Evolutionary conservation across 1,140 invertebrate genomes (phyloP), one percentile per base, ranked within the genome.

Genomic region (Bombus impatiens): DNA sequence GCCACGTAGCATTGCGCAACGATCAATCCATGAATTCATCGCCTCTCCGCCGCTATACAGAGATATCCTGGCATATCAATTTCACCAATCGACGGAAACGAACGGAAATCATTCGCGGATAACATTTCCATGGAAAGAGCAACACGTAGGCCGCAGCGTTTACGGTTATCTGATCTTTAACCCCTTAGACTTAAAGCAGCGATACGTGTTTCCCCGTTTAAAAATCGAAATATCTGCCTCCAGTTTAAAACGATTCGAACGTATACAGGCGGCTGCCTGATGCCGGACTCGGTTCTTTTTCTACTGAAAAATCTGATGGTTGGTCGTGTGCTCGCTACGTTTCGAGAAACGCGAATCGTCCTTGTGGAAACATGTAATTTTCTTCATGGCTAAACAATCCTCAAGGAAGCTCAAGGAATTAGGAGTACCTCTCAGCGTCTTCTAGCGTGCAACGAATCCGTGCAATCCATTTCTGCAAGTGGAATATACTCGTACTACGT

Each of bases 151-250:
- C 44, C 18, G 74, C n/a, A 13, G 32, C 74, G 74, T 75, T 75
- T 75, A 75, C 44, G n/a, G 42, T 75, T 75, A 75, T 75, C 72
- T 75, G 72, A 75, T 75, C 44, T 53, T 53, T 35, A 75, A 75
- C 72, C 72, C 44, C 72, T 68, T 53, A n/a, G n/a, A 47, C 42
- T 53, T 35, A 25, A 53, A 53, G 32, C 42, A 25, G 10, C 42
- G 42, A 75, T 75, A 75, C 72, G n/a, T 44, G 71, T 74, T 44
- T 32, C 13, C 28, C 6, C 6, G 0, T 53, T 32, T 75, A 75
- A 35, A 75, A 75, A 35, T 35, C n/a, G 25, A 53, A 13, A 53
- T 53, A 53, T 53, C 74, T 53, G 32, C 18, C 74, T 22, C 15
- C n/a, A 75, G n/a, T 75, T 75, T 35, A 35, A 53, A 53, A n/a